Evolutionary conservation across 2,888 invertebrate genomes (phyloP), one percentile per base, ranked within the genome.

Genomic region (Coecobrya sp.): DNA sequence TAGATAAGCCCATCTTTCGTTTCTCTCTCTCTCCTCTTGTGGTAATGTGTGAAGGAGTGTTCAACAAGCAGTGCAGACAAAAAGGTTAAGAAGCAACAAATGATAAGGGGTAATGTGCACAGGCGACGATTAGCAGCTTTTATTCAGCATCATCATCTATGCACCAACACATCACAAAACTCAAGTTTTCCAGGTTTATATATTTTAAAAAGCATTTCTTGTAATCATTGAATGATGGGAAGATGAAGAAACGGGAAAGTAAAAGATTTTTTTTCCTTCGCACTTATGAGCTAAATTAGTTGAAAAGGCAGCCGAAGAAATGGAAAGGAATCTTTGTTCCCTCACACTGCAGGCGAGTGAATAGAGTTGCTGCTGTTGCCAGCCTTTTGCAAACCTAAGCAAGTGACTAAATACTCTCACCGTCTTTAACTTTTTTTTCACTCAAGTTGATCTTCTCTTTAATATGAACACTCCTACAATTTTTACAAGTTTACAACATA

Each of bases 21-120:
- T n/a, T 59, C 52, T 27, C 79, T 49, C 25, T 79, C 52, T 52
- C 36, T 59, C 11, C n/a, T 36, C 11, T n/a, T n/a, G 70, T 5
- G 1, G 19, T 42, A 10, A 19, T 42, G 70, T 73, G 19, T 73
- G 36, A 70, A 90, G 65, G 81, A 59, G 91, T 87, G 86, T 8
- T 79, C 27, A 52, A n/a, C 16, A 79, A 49, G 49, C 13, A 79
- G 16, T n/a, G n/a, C 79, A 55, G 27, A 59, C 27, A 52, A 49
- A 55, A 81, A 42, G 52, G 19, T 86, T 86, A 65, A 86, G 81
- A 90, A 62, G 85, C 89, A 82, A 52, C 85, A 49, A 68, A 86
- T 84, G 92, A 92, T 92, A 92, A 92, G 89, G 92, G 92, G 92
- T 92, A 92, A 92, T 89, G 92, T 92, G 92, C 89, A 89, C 92